Evolutionary conservation across 2,888 invertebrate species (phyloP).

Genomic region (Calephelis perditalis): DNA sequence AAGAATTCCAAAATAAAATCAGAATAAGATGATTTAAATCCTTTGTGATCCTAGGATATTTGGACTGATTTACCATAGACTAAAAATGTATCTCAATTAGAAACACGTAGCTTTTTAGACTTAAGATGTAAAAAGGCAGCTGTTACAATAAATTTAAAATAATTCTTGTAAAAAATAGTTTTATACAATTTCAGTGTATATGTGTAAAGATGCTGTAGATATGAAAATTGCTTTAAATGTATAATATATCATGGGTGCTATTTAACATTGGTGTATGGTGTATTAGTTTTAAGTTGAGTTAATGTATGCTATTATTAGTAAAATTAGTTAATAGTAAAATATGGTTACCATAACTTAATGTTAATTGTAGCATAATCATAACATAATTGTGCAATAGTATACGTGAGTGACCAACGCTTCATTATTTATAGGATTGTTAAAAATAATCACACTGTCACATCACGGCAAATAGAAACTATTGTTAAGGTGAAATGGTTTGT

Average conservation of each 20-base stretch:
- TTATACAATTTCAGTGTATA: conserved; percentile 40
- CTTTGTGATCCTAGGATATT: conserved; percentile 27
- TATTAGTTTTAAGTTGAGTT: conserved; percentile 43
- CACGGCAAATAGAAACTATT: conserved; percentile 19
- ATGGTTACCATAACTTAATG: conserved; percentile 62
- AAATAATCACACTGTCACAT: conserved; percentile 12
- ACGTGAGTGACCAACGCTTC: conserved; percentile 39
- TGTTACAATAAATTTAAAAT: conserved; percentile 35
- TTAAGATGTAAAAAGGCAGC: conserved; percentile 10
- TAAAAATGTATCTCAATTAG: conserved; percentile 61
- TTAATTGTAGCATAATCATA: conserved; percentile 59
- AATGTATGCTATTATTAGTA: conserved; percentile 32
- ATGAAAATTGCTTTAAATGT: conserved; percentile 58
- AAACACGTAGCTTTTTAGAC: conserved; percentile 44
- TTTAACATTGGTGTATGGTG: conserved; percentile 69
- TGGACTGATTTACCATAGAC: conserved; percentile 64
- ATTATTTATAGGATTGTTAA: conserved; percentile 32
- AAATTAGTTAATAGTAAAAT: conserved; percentile 36
- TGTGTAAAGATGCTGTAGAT: conserved; percentile 44
- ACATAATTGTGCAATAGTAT: conserved; percentile 69
- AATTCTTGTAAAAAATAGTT: conserved; percentile 40
- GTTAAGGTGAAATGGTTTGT: conserved; percentile 32
- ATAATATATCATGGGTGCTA: conserved; percentile 74
- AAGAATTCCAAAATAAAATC: conserved; percentile 11
- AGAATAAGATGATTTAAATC: neutral